Evolutionary conservation across 2,797 vertebrate genomes (phyloP).

Genomic region (Phalanger gymnotis): DNA sequence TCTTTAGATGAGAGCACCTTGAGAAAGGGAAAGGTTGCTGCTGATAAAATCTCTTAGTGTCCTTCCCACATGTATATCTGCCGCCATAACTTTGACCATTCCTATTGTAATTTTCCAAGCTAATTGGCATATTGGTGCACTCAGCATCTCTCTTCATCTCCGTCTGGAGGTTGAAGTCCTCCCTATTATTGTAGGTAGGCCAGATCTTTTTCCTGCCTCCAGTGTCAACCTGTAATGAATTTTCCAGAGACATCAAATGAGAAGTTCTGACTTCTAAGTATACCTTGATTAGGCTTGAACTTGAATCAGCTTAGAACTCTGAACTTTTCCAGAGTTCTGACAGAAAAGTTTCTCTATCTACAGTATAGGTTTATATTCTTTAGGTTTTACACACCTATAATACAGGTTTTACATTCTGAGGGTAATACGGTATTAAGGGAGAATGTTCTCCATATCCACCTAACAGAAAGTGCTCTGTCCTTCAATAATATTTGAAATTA

Average conservation of each 20-base stretch:
- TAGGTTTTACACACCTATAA: constrained; percentile 18
- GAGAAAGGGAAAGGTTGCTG: background rate
- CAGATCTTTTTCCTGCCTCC: background rate
- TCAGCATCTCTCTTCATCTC: background rate
- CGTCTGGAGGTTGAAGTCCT: constrained; percentile 7
- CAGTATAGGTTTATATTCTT: constrained; percentile 13
- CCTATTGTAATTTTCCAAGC: constrained; percentile 15
- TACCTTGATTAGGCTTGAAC: constrained; percentile 22
- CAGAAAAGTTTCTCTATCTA: too few species aligned
- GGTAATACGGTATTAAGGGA: background rate
- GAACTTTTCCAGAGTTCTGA: too few species aligned
- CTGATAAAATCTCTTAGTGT: background rate
- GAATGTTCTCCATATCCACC: background rate
- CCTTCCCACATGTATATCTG: background rate
- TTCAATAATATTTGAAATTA: constrained; percentile 17
- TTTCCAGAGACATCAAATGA: background rate
- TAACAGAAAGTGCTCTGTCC: background rate
- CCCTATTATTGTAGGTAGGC: constrained; percentile 23
- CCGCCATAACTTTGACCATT: background rate
- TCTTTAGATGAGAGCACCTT: constrained; percentile 25
- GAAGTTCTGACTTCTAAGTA: constrained; percentile 30
- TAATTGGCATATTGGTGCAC: constrained; percentile 20
- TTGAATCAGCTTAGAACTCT: constrained; percentile 19
- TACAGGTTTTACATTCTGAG: background rate
- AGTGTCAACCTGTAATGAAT: background rate